Evolutionary conservation across 2,113 vertebrate genomes (phyloP), one percentile per base, ranked within the genome.

Genomic region (Planiliza haematocheilus): DNA sequence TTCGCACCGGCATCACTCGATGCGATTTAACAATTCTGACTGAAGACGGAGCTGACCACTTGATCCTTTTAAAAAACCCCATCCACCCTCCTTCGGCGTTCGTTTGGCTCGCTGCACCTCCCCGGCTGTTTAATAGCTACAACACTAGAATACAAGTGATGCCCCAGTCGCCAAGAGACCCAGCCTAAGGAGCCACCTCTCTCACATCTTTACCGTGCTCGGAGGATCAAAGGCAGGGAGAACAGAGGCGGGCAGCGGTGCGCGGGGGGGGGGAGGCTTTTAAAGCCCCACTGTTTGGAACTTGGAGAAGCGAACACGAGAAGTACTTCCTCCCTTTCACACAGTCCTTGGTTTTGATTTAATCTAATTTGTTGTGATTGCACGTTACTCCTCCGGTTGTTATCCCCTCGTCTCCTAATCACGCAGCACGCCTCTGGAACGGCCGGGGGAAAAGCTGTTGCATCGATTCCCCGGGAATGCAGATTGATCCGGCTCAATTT

Each of bases 71-170:
- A 55, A 8, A n/a, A 42, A 20, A 52, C 18, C 38, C 21, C 38
- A n/a, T 53, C 51, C 0, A 34, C 49, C 42, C 18, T 16, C 7
- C 30, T 36, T 68, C 16, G 16, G 39, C 37, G 50, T 52, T 5
- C 50, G 2, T 37, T 17, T 59, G 16, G 10, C 57, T 51, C 39
- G 7, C 21, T 18, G 8, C 46, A 7, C 30, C 30, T 48, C 48
- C 34, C 36, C 53, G n/a, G 16, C 92, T 93, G 90, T 91, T 92
- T 86, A 91, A 93, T 94, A 93, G 94, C 94, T 93, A 91, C 87
- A 88, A 82, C 50, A 92, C 86, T 83, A 80, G 89, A 89, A 86
- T 89, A 60, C 87, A 21, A 46, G 79, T 86, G 89, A 91, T 77
- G 88, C 86, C 90, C n/a, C 90, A 21, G 68, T 86, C 90, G 91